Percentiles rank a stretch among this genome's conserved stretches.
These are phyloP conservation scores for Eulemur rubriventer DNA, from an alignment of 2,797 vertebrate species.

Conservation along the genomic window DNA sequence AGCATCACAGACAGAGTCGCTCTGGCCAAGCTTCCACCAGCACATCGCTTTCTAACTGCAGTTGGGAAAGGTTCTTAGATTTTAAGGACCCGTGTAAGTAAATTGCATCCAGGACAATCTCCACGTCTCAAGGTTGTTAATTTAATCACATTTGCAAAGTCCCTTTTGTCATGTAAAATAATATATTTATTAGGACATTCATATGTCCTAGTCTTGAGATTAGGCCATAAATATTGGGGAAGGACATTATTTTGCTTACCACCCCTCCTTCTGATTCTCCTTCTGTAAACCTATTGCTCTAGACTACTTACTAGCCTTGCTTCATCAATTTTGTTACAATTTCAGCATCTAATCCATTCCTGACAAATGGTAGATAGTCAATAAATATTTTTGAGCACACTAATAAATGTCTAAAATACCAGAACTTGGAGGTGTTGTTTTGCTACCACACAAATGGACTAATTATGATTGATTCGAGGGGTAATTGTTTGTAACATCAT, in stretches of 20 bases:
- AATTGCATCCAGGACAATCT: neutral
- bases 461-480: slow-evolving; percentile 58
- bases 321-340: neutral
- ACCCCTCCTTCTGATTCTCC: neutral
- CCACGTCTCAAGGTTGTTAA: neutral
- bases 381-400: neutral
- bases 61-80: neutral
- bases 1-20: neutral
- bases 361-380: neutral
- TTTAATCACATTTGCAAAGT: neutral
- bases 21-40: neutral
- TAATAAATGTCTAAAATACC: neutral
- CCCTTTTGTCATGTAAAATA: neutral
- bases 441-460: neutral
- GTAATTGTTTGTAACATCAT: slow-evolving; percentile 66
- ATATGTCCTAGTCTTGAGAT: neutral
- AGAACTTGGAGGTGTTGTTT: slow-evolving; percentile 16
- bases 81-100: neutral
- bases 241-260: neutral
- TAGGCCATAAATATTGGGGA: neutral
- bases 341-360: neutral
- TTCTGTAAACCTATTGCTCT: neutral
- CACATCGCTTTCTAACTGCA: neutral
- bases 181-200: neutral
- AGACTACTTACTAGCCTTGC: neutral